phyloP scores from a whole-genome alignment of 2,888 invertebrate species.

The Blastobasis adustella region DNA sequence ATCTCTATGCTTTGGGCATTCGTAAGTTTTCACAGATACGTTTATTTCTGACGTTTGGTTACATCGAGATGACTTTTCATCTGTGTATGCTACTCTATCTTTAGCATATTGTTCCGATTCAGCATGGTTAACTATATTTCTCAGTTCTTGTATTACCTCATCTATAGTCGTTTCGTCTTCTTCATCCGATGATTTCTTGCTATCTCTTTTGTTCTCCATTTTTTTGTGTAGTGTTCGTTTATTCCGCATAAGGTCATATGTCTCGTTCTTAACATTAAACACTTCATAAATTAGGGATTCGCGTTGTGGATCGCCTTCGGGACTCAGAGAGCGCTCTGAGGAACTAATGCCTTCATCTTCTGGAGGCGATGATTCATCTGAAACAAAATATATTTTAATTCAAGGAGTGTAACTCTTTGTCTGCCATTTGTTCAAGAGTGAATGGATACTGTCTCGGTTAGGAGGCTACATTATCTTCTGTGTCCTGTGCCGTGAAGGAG shows the following conservation, averaged over 20 bases:
- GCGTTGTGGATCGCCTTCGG: slow-evolving; percentile 78
- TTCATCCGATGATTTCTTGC: slow-evolving; percentile 71
- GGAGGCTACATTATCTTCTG: too few species aligned
- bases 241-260: slow-evolving; percentile 62
- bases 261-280: slow-evolving; percentile 75
- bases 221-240: slow-evolving; percentile 58
- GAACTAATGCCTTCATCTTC: slow-evolving; percentile 93
- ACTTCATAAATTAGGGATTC: slow-evolving; percentile 77
- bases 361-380: slow-evolving; percentile 82
- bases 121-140: slow-evolving; percentile 89
- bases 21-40: slow-evolving; percentile 43
- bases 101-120: slow-evolving; percentile 79
- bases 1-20: slow-evolving; percentile 47
- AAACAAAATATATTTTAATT: slow-evolving; percentile 19
- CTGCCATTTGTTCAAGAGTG: too few species aligned
- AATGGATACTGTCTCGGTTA: too few species aligned
- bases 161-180: slow-evolving; percentile 89
- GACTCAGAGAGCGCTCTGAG: slow-evolving; percentile 85
- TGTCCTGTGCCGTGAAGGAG: too few species aligned
- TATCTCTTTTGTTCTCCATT: slow-evolving; percentile 41
- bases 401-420: too few species aligned
- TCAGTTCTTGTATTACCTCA: slow-evolving; percentile 89
- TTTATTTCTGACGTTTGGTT: slow-evolving; percentile 62
- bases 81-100: slow-evolving; percentile 40
- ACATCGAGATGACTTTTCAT: slow-evolving; percentile 50